These are phyloP conservation scores for Tetragonula carbonaria DNA, from an alignment of 2,888 invertebrate species.

Conservation along the genomic window DNA sequence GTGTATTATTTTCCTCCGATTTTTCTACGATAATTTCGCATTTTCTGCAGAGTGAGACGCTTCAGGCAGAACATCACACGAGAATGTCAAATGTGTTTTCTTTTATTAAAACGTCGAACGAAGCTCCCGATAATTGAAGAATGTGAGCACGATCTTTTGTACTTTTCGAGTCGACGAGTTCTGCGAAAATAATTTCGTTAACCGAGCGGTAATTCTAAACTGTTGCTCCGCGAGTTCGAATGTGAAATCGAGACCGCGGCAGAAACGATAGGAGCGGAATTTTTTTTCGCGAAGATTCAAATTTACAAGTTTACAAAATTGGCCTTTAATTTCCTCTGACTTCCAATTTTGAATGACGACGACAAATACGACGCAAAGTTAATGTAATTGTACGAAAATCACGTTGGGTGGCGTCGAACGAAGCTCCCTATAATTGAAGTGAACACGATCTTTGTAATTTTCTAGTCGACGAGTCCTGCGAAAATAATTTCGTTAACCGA, in stretches of 20 bases:
- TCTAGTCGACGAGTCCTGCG: no score
- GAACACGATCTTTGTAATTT: no score
- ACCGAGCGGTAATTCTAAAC: background rate
- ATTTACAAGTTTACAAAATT: background rate
- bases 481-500: no score
- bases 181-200: background rate
- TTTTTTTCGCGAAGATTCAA: background rate
- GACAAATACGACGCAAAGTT: background rate
- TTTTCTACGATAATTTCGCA: background rate
- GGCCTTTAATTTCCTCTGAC: slow-evolving; percentile 8
- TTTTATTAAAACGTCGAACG: background rate
- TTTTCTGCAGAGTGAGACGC: background rate
- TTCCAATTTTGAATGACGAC: slow-evolving; percentile 16
- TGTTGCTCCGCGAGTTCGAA: background rate
- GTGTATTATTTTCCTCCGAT: background rate
- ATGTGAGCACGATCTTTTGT: background rate
- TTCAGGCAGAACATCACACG: background rate
- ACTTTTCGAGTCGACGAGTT: background rate
- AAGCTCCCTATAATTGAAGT: no score
- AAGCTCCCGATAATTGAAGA: background rate
- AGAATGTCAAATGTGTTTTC: no score
- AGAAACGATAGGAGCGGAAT: background rate
- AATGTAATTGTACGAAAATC: slow-evolving; percentile 16
- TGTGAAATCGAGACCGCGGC: background rate
- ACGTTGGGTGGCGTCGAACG: no score